Percentiles rank a stretch among this genome's conserved stretches.
Evolutionary conservation across 2,113 vertebrate genomes (phyloP).

Genomic region (Phalacrocorax pelagicus): DNA sequence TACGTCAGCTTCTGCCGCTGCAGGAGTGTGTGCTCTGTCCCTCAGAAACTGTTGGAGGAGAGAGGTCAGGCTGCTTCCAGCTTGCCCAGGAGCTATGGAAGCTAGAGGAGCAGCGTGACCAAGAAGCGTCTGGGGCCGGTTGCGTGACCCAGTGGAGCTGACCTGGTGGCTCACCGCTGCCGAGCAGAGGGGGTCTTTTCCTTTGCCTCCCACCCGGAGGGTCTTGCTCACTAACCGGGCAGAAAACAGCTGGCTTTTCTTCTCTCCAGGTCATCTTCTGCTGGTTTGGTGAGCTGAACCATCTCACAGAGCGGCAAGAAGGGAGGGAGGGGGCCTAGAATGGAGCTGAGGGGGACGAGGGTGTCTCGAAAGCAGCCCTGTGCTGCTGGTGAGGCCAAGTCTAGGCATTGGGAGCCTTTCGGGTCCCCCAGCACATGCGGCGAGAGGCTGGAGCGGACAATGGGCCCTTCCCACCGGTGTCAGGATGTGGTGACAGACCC

Average conservation of each 20-base stretch:
- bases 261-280: neutral
- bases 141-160: neutral
- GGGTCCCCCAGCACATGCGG: neutral
- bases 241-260: neutral
- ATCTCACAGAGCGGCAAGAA: neutral
- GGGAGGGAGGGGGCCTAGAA: no score
- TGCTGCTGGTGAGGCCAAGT: neutral
- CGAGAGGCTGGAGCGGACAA: neutral
- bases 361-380: neutral
- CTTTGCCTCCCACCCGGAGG: fast-evolving
- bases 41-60: neutral
- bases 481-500: neutral
- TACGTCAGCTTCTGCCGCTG: neutral
- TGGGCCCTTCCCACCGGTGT: neutral
- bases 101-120: no score
- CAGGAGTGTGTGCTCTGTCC: neutral
- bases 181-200: neutral
- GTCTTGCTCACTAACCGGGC: neutral
- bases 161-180: no score
- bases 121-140: neutral
- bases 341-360: no score
- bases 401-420: neutral
- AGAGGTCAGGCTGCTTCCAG: neutral
- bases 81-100: neutral
- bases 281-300: neutral